Base-by-base conservation (phyloP, 2,113 vertebrate species). In the Petaurus breviceps region DNA sequence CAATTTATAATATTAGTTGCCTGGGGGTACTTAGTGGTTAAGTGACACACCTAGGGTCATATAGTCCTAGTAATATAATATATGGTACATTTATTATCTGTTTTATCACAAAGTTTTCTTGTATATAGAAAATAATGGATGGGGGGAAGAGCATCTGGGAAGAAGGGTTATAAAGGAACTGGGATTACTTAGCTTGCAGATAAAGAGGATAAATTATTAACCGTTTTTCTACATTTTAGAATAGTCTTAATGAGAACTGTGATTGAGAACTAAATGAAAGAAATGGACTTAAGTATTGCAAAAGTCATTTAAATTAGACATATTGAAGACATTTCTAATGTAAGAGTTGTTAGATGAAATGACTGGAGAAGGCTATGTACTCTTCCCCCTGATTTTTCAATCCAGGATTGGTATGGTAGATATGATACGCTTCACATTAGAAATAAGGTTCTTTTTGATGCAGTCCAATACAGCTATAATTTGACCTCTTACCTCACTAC, bases 231-330 rank as follows among this genome's bases (percentile, higher is more conserved):
- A 8, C 16, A n/a, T 22, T 77, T 77, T 22, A 0, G 14, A 43
- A 77, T 22, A 1, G 68, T 43, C 5, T 77, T 37, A 31, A n/a
- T n/a, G 14, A 77, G 37, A n/a, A 77, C 14, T 77, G 6, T n/a
- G 4, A 10, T 8, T 61, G 11, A 77, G 68, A 19, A 43, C 37
- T 43, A 77, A 77, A 77, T 77, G 12, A n/a, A n/a, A n/a, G 37
- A 22, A 77, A 77, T 77, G 68, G 37, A n/a, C 4, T 77, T 77
- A n/a, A n/a, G 19, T 77, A n/a, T 77, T 77, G 28, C 37, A n/a
- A 77, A 77, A 94, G 24, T 51, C 77, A 57, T 94, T 97, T 93
- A 96, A 55, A 77, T 95, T 24, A 89, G 46, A 92, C 12, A 43
- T 52, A 43, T 77, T n/a, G 37, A 77, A 51, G 31, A 61, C 31